These are phyloP conservation scores for Aphelenchoides bicaudatus DNA, from an alignment of 2,888 invertebrate species.

Conservation along the genomic window DNA sequence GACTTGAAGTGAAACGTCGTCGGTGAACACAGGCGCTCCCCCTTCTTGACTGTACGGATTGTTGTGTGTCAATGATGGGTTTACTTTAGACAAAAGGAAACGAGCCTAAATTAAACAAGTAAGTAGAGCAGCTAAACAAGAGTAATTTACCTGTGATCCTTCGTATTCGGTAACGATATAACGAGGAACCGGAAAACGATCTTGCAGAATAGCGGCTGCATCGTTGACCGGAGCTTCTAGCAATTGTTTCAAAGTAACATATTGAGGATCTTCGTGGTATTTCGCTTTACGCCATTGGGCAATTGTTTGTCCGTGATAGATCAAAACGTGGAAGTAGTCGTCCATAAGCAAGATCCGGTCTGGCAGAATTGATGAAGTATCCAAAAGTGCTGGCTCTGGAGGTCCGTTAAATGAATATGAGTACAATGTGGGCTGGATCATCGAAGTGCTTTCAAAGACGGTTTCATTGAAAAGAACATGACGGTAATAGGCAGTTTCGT, in stretches of 20 bases:
- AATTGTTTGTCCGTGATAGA: conserved; percentile 96
- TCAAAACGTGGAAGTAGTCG: conserved; percentile 98
- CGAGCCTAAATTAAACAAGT: conserved; percentile 75
- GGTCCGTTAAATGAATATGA: conserved; percentile 85
- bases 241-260: conserved; percentile 92
- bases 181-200: conserved; percentile 93
- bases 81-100: conserved; percentile 95
- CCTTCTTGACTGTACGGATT: conserved; percentile 81
- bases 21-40: conserved; percentile 93
- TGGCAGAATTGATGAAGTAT: conserved; percentile 93
- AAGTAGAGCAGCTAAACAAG: no score
- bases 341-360: conserved; percentile 98
- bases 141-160: conserved; percentile 76
- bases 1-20: conserved; percentile 96
- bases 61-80: conserved; percentile 99
- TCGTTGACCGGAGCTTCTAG: conserved; percentile 93
- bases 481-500: conserved; percentile 96
- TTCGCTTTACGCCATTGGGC: conserved; percentile 91
- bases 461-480: conserved; percentile 97
- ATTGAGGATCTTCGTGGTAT: conserved; percentile 93
- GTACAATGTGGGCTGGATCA: conserved; percentile 98
- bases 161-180: conserved; percentile 98
- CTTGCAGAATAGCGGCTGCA: conserved; percentile 90
- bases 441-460: conserved; percentile 90
- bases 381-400: conserved; percentile 79